These are phyloP conservation scores for Stomorhina lunata DNA, from an alignment of 2,888 invertebrate genomes.

Conservation along the genomic window DNA sequence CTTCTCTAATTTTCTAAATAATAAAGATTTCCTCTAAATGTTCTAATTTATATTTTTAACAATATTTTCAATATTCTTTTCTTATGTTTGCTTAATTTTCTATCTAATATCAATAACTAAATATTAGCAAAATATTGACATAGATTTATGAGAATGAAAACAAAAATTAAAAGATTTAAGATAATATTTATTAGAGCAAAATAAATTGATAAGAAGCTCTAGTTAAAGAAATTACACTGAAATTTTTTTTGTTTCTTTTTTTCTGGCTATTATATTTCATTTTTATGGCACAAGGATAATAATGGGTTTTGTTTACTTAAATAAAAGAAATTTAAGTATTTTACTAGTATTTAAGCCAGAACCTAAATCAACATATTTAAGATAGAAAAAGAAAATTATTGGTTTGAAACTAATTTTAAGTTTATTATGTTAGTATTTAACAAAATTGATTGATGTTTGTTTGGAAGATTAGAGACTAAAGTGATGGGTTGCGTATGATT, in stretches of 20 bases:
- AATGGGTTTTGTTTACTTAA: not conserved
- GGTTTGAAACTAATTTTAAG: too few species aligned
- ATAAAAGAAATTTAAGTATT: too few species aligned
- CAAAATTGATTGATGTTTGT: too few species aligned
- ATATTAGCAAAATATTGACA: not conserved
- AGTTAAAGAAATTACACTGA: not conserved
- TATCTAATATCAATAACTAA: not conserved
- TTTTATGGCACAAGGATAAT: not conserved
- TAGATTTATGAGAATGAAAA: not conserved
- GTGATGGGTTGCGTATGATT: too few species aligned
- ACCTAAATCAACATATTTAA: too few species aligned
- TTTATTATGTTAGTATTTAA: too few species aligned
- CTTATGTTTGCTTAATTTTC: not conserved
- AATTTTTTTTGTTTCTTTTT: not conserved
- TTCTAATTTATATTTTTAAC: constrained; percentile 5
- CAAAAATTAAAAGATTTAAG: not conserved
- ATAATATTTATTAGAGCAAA: not conserved
- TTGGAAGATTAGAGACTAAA: too few species aligned
- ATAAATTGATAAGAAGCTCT: not conserved
- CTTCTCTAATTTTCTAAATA: too few species aligned
- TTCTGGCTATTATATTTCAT: not conserved
- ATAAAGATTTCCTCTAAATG: not conserved
- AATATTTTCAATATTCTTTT: not conserved
- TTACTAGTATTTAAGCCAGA: too few species aligned
- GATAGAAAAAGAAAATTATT: too few species aligned